These are phyloP conservation scores for Bradypus variegatus DNA, from an alignment of 2,797 vertebrate genomes.

Conservation along the genomic window DNA sequence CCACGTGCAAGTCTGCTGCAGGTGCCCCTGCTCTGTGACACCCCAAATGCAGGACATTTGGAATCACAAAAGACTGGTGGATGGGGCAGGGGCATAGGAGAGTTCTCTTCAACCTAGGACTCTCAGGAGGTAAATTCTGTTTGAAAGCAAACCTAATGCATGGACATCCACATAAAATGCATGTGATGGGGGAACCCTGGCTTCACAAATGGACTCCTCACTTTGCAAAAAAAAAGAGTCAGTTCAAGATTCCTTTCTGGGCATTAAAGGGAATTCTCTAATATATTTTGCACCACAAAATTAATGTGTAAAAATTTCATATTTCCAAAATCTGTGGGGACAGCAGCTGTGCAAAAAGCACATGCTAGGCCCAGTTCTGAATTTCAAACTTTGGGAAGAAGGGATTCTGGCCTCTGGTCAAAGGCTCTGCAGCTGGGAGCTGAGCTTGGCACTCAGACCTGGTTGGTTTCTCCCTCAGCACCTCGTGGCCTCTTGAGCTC, in stretches of 20 bases:
- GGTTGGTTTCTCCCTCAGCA: neutral
- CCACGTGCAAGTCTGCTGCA: neutral
- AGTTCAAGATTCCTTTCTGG: neutral
- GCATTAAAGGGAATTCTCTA: too few species aligned
- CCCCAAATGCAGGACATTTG: neutral
- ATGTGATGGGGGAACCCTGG: accelerated
- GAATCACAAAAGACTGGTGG: neutral
- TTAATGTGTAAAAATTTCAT: neutral
- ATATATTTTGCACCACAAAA: neutral
- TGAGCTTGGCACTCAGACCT: neutral
- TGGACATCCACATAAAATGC: neutral
- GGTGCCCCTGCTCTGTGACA: neutral
- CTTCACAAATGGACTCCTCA: neutral
- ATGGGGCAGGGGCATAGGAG: neutral
- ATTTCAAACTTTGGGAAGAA: neutral
- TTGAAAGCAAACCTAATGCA: neutral
- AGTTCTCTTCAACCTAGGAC: neutral
- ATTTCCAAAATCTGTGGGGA: neutral
- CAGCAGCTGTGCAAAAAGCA: neutral
- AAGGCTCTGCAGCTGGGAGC: neutral
- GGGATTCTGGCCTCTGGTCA: neutral
- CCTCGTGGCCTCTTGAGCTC: neutral
- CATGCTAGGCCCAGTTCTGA: neutral
- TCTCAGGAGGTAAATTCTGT: neutral
- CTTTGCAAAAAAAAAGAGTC: neutral